Evolutionary conservation across 2,113 vertebrate genomes (phyloP), one percentile per base, ranked within the genome.

Genomic region (Struthio camelus): DNA sequence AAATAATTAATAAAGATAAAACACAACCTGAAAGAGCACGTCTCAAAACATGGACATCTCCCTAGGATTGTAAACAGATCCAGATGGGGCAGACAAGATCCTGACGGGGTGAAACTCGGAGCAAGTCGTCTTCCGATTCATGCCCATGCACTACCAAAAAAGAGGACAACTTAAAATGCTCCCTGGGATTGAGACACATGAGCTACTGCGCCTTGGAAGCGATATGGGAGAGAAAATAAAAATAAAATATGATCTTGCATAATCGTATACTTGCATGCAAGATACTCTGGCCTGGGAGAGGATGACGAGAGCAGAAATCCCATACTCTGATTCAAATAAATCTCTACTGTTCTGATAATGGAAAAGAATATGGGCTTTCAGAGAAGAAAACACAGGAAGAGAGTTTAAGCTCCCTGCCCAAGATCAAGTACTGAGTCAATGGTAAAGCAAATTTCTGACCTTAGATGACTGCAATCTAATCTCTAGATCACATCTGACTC

Each of bases 31-130:
- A 17, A 62, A 78, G 23, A 15, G 23, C 24, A 38, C 25, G 50
- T 17, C 62, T 42, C 56, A 20, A 23, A 81, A 15, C 15, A 54
- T 32, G 8, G 53, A 28, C 25, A 15, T 15, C 27, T 27, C 53
- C 53, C 53, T 18, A 10, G 56, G 56, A 28, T 16, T 48, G 46
- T 48, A 48, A 58, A 32, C 56, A 32, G 30, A 58, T 10, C 30
- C 56, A 58, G 28, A 10, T 28, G 9, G 54, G 54, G 54, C 28
- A 56, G 28, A 58, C 15, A 48, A 25, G 14, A 18, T 13, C 14
- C 10, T 1, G 13, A 9, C 3, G 32, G 51, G 2, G 1, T 2
- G 24, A 46, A 71, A 54, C 8, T 48, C 38, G 58, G 42, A 65
- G 50, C 23, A 15, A 71, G 9, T 4, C 30, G 18, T 24, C 67